Conservation (phyloP, 2,797 vertebrate genomes). For the Syndactyla subalaris region DNA sequence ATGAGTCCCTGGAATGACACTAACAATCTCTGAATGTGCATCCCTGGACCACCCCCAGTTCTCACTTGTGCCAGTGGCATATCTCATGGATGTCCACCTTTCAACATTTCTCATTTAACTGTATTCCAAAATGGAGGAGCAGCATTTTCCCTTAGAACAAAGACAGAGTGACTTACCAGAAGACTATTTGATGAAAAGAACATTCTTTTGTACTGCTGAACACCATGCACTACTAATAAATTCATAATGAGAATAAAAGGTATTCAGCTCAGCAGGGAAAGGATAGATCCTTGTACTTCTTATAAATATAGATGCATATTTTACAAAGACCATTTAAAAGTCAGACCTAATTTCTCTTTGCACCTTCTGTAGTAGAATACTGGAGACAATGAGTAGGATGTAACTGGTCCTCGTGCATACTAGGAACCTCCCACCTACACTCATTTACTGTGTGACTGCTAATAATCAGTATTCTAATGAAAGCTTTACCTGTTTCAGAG, state of each 20-base stretch:
- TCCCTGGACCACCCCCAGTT: neutral
- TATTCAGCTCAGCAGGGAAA: neutral
- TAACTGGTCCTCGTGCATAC: neutral
- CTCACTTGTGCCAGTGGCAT: neutral
- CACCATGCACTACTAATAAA: neutral
- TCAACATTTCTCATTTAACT: neutral
- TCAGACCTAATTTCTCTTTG: neutral
- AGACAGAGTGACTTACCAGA: neutral
- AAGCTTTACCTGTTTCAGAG: neutral
- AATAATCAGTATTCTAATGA: neutral
- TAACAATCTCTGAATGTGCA: neutral
- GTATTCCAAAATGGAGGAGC: neutral
- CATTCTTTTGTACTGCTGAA: neutral
- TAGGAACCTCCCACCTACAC: neutral
- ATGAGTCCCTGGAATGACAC: neutral
- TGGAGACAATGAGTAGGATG: neutral
- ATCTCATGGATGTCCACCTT: neutral
- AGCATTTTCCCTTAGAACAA: neutral
- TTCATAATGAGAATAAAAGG: slow-evolving; percentile 14
- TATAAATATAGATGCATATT: slow-evolving; percentile 6
- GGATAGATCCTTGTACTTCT: neutral
- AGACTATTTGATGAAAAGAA: neutral
- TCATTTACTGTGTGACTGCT: neutral
- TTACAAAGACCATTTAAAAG: neutral
- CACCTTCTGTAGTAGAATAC: neutral